Evolutionary conservation across 2,888 invertebrate genomes (phyloP).

Genomic region (Drosophila setosimentum): DNA sequence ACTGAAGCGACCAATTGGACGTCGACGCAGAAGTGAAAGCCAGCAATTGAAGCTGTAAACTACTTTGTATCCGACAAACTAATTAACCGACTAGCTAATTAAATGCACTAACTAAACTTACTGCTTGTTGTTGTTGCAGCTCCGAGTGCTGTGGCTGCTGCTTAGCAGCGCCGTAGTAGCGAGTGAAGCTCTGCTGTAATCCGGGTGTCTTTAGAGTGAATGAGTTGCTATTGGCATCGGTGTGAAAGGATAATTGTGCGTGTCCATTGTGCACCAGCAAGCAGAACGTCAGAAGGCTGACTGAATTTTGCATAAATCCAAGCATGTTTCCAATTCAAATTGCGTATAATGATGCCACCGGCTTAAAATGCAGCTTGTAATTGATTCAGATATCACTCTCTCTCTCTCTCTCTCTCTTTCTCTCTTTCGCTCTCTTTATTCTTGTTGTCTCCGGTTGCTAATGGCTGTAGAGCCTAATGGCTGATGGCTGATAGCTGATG

Average conservation of each 20-base stretch:
- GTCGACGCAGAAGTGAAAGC: conserved; percentile 9
- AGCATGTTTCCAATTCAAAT: conserved; percentile 37
- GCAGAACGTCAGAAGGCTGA: conserved; percentile 32
- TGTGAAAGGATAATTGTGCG: conserved; percentile 83
- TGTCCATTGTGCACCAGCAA: conserved; percentile 50
- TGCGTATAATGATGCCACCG: conserved; percentile 26
- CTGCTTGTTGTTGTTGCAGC: conserved; percentile 25
- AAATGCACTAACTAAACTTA: conserved; percentile 17
- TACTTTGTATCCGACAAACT: neutral
- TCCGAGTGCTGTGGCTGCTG: conserved; percentile 39
- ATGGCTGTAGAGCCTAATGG: neutral
- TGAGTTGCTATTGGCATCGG: conserved; percentile 83
- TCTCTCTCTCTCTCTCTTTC: neutral
- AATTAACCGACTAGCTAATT: neutral
- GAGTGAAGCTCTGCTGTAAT: conserved; percentile 83
- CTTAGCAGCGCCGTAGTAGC: conserved; percentile 80
- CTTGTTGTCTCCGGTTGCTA: neutral
- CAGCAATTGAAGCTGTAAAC: neutral
- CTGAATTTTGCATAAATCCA: conserved; percentile 10
- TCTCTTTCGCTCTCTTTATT: no score
- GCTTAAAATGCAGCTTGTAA: conserved; percentile 43
- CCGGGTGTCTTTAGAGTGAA: conserved; percentile 84
- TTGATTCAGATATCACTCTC: conserved; percentile 38
- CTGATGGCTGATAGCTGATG: neutral
- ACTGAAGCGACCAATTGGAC: conserved; percentile 23